Percentiles rank a stretch among this genome's conserved stretches.
Evolutionary conservation across 2,113 vertebrate species (phyloP).

Genomic region (Clarias magur): DNA sequence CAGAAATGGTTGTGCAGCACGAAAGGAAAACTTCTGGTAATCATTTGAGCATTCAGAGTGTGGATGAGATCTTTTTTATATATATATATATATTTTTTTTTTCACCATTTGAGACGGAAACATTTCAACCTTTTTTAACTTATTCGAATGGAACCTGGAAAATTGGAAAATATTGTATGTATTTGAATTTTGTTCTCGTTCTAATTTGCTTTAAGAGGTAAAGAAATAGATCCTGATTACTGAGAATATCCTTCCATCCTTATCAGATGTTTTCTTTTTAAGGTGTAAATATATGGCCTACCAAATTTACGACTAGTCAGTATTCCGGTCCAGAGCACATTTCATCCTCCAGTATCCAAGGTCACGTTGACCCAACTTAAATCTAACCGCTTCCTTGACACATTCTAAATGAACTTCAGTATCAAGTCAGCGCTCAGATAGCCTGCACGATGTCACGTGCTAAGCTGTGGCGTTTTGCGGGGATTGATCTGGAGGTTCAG

Average conservation of each 20-base stretch:
- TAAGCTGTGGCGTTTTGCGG: not conserved
- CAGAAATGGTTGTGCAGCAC: not conserved
- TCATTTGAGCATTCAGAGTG: not conserved
- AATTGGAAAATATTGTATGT: not conserved
- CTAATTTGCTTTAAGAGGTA: not conserved
- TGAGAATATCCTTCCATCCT: not conserved
- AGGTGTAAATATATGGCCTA: not conserved
- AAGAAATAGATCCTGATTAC: not conserved
- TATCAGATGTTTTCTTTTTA: not conserved
- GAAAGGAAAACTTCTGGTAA: not conserved
- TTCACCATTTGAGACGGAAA: not conserved
- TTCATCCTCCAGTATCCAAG: not conserved
- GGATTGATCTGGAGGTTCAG: constrained; percentile 37
- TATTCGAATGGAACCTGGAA: not conserved
- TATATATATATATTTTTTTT: no score
- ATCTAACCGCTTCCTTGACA: not conserved
- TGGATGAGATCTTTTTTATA: not conserved
- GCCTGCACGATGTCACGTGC: constrained; percentile 21
- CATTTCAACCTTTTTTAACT: not conserved
- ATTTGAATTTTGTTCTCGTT: not conserved
- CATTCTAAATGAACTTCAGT: not conserved
- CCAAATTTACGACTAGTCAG: not conserved
- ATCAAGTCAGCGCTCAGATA: constrained; percentile 10
- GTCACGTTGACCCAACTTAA: not conserved
- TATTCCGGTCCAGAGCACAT: not conserved